phyloP scores from a whole-genome alignment of 2,888 invertebrate genomes.

The Phania funesta region DNA sequence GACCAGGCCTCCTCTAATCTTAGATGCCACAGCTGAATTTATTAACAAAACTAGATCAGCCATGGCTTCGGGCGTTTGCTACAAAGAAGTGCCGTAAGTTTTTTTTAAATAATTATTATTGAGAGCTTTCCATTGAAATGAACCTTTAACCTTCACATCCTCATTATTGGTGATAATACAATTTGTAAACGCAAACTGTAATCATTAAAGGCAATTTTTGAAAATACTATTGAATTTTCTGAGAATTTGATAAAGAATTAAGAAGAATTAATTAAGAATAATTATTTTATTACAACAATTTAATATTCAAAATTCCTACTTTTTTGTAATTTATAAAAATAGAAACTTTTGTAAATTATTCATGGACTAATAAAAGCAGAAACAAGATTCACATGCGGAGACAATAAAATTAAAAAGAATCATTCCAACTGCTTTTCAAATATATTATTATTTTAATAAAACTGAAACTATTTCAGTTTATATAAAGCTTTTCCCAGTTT shows the following conservation, averaged over 20 bases:
- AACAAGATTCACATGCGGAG: too few species aligned
- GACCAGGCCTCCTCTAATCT: slow-evolving; percentile 67
- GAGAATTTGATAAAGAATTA: neutral
- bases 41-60: slow-evolving; percentile 78
- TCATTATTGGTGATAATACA: slow-evolving; percentile 41
- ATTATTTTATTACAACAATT: too few species aligned
- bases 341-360: too few species aligned
- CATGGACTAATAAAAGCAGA: too few species aligned
- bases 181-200: neutral
- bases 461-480: too few species aligned
- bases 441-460: too few species aligned
- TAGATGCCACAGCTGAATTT: slow-evolving; percentile 77
- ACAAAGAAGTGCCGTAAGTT: slow-evolving; percentile 80
- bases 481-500: too few species aligned
- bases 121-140: slow-evolving; percentile 7
- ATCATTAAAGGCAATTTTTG: neutral
- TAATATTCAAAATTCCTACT: too few species aligned
- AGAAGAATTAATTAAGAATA: too few species aligned
- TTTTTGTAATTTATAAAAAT: too few species aligned
- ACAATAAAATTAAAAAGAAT: too few species aligned
- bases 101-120: slow-evolving; percentile 20
- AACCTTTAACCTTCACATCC: slow-evolving; percentile 63
- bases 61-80: slow-evolving; percentile 78
- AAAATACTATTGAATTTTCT: slow-evolving; percentile 23
- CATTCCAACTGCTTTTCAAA: too few species aligned